phyloP scores from a whole-genome alignment of 2,888 invertebrate species.

The Chloromyia formosa region DNA sequence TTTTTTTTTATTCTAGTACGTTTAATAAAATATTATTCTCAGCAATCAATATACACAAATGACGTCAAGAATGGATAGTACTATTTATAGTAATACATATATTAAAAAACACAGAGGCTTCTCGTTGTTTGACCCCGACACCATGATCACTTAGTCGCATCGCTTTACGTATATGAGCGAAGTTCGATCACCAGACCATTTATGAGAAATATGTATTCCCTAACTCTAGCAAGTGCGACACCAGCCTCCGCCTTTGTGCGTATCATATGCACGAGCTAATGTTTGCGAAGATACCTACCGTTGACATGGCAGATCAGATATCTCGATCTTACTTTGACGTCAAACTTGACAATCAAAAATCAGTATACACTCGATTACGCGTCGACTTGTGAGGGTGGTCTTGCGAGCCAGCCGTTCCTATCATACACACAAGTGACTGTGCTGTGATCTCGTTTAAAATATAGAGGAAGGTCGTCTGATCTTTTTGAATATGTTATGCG shows the following conservation, averaged over 20 bases:
- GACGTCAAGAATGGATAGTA: neutral
- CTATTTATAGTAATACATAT: neutral
- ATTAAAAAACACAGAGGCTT: neutral
- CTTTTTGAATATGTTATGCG: neutral
- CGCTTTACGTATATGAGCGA: neutral
- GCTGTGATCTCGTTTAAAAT: constrained; percentile 1
- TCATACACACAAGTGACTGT: neutral
- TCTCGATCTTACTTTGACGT: constrained; percentile 35
- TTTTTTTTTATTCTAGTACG: neutral
- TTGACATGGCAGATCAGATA: constrained; percentile 5
- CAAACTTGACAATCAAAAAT: constrained; percentile 43
- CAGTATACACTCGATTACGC: constrained; percentile 29
- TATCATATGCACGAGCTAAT: neutral
- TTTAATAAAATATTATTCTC: neutral
- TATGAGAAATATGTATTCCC: neutral
- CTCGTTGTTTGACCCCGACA: constrained; percentile 1
- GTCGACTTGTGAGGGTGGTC: constrained; percentile 34
- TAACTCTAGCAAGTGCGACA: too few species aligned
- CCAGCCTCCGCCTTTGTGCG: constrained; percentile 7
- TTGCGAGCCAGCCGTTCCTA: neutral
- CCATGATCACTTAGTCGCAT: neutral
- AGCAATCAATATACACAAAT: neutral
- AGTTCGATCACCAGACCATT: neutral
- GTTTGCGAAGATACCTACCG: neutral
- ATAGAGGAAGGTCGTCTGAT: constrained; percentile 20